Evolutionary conservation across 1,140 invertebrate species (phyloP).

Genomic region (Ladona fulva): DNA sequence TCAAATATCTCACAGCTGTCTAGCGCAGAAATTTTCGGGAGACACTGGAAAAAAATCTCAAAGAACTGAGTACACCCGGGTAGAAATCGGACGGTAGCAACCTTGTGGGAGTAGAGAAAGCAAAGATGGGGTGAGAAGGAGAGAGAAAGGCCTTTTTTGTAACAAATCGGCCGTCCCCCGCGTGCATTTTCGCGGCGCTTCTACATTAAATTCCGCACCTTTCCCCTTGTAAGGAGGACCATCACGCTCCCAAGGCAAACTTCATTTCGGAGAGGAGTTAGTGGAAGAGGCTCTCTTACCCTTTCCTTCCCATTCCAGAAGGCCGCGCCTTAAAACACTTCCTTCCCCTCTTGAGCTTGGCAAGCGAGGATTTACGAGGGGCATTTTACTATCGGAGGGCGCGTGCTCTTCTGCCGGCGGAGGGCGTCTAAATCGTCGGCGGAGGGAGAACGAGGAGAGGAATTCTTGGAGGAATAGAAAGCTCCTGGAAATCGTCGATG

Average conservation of each 20-base stretch:
- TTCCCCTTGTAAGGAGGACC: neutral
- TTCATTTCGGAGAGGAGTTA: neutral
- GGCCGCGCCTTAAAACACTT: neutral
- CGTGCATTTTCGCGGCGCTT: neutral
- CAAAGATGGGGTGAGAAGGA: neutral
- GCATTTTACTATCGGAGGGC: neutral
- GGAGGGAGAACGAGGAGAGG: neutral
- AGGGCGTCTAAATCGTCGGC: neutral
- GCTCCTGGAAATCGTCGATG: too few relatives aligned
- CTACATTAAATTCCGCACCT: conserved; percentile 1
- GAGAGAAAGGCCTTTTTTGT: neutral
- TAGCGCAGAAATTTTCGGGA: too few relatives aligned
- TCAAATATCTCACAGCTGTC: too few relatives aligned
- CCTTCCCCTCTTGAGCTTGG: neutral
- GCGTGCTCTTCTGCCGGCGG: neutral
- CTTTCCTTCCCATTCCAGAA: neutral
- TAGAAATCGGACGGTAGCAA: too few relatives aligned
- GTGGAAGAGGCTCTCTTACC: neutral
- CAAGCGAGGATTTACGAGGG: neutral
- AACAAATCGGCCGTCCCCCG: conserved; percentile 1
- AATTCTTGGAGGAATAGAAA: neutral
- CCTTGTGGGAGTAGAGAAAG: too few relatives aligned
- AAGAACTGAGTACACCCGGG: too few relatives aligned
- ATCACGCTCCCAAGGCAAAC: neutral
- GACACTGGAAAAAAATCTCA: too few relatives aligned